Evolutionary conservation across 2,113 vertebrate species (phyloP), one percentile per base, ranked within the genome.

Genomic region (Gobio gobio): DNA sequence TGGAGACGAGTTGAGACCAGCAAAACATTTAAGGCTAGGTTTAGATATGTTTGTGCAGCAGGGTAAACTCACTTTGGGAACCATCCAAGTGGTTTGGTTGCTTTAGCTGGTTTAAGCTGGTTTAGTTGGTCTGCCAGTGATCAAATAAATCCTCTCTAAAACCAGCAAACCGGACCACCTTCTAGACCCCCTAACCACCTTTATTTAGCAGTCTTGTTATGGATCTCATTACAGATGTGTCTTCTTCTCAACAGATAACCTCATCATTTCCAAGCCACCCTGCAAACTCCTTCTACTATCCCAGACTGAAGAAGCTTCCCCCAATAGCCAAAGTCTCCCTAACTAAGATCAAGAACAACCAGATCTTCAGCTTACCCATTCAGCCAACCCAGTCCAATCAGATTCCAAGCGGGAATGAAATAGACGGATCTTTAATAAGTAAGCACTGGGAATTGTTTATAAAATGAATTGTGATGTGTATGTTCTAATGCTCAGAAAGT

Each of bases 201-300:
- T 72, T 72, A 33, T 33, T 56, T 26, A 56, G 16, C 16, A 76
- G 20, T 72, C 10, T 72, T 8, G 2, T 33, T 33, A 20, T 14
- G 16, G 49, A 29, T 54, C 64, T 36, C 12, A 29, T 79, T 10
- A 47, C 12, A 58, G 12, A 58, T 76, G 36, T 26, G 40, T 74
- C 10, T 78, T 78, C 10, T 86, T 33, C 29, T 74, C 58, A 79
- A 80, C 82, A 99, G 98, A 99, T 99, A 82, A 99, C 97, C 0
- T 96, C 96, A 22, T 97, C 97, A 6, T 96, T 94, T 43, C 98
- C 98, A 4, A 98, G 94, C 75, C 98, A 99, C 86, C 98, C 98
- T 0, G 98, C 97, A 74, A 99, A 97, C 87, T 99, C 98, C 10
- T 99, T 99, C 93, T 99, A 93, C 90, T 99, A 99, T 88, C 98